A percentile compares a stretch with the other conserved stretches of the same genome.
Evolutionary conservation across 2,797 vertebrate species (phyloP).

Genomic region (Corythornis leucogaster): DNA sequence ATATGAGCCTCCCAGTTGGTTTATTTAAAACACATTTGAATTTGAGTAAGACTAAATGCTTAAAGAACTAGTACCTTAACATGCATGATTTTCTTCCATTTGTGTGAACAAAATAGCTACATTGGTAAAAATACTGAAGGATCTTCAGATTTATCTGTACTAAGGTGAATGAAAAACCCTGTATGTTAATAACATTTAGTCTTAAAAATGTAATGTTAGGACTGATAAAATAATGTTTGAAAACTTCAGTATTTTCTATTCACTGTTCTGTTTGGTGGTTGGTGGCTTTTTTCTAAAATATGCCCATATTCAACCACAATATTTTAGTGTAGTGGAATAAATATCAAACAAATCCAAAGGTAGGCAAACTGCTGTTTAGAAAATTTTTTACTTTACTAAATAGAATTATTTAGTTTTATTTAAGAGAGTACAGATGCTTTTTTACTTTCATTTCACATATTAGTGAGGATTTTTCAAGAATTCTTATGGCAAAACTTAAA

Average conservation of each 20-base stretch:
- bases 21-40: background rate
- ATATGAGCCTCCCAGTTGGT: background rate
- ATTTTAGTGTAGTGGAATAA: conserved; percentile 74
- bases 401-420: conserved; percentile 76
- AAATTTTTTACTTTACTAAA: conserved; percentile 70
- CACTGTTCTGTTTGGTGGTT: background rate
- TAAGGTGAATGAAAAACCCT: conserved; percentile 17
- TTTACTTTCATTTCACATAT: conserved; percentile 77
- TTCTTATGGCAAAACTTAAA: conserved; percentile 75
- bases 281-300: conserved; percentile 49
- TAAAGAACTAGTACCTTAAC: background rate
- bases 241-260: conserved; percentile 76
- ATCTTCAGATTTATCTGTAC: conserved; percentile 70
- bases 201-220: conserved; percentile 61
- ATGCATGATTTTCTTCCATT: background rate
- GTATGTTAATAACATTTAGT: conserved; percentile 78
- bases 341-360: conserved; percentile 72
- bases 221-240: conserved; percentile 75
- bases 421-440: conserved; percentile 77
- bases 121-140: conserved; percentile 49
- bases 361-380: conserved; percentile 66
- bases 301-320: conserved; percentile 72
- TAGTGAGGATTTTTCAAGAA: conserved; percentile 78
- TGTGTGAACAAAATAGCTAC: conserved; percentile 17
- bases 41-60: background rate